phyloP scores from a whole-genome alignment of 1,140 invertebrate genomes.

The Teleogryllus occipitalis region DNA sequence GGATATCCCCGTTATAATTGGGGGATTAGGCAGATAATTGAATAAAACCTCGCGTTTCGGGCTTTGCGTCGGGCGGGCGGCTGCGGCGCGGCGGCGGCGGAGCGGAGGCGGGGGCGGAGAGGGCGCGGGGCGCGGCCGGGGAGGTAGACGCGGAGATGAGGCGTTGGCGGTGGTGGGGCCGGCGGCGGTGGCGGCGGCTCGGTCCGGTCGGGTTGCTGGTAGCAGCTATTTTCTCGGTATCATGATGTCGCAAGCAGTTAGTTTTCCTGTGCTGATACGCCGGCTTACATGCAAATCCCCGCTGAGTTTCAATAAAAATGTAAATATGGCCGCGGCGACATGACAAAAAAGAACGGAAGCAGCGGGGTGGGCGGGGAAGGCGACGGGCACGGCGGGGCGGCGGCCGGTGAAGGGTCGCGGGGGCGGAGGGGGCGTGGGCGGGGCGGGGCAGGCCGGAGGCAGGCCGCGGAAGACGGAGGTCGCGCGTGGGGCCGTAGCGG shows the following conservation, averaged over 20 bases:
- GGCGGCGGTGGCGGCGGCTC: background rate
- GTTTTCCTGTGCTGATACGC: slow-evolving; percentile 1
- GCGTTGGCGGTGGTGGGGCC: background rate
- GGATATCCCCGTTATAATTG: slow-evolving; percentile 21
- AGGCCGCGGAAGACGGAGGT: too few relatives aligned
- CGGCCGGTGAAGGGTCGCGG: too few relatives aligned
- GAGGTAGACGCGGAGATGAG: background rate
- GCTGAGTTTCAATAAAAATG: slow-evolving; percentile 26
- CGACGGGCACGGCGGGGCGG: background rate
- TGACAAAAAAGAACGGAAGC: slow-evolving; percentile 13
- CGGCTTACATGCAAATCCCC: slow-evolving; percentile 24
- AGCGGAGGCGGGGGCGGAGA: too few relatives aligned
- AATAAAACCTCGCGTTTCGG: slow-evolving; percentile 18
- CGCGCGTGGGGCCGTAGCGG: too few relatives aligned
- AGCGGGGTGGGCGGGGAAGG: background rate
- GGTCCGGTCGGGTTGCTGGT: background rate
- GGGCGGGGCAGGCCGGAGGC: too few relatives aligned
- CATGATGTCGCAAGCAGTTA: slow-evolving; percentile 13
- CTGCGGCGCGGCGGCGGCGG: background rate
- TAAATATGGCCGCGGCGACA: slow-evolving; percentile 21
- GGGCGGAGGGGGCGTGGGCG: too few relatives aligned
- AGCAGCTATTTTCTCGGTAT: slow-evolving; percentile 20
- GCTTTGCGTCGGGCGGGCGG: background rate
- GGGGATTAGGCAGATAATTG: slow-evolving; percentile 22
- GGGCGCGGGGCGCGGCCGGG: background rate